Conservation (phyloP, 2,888 invertebrate species). For the Chirona hameri region DNA sequence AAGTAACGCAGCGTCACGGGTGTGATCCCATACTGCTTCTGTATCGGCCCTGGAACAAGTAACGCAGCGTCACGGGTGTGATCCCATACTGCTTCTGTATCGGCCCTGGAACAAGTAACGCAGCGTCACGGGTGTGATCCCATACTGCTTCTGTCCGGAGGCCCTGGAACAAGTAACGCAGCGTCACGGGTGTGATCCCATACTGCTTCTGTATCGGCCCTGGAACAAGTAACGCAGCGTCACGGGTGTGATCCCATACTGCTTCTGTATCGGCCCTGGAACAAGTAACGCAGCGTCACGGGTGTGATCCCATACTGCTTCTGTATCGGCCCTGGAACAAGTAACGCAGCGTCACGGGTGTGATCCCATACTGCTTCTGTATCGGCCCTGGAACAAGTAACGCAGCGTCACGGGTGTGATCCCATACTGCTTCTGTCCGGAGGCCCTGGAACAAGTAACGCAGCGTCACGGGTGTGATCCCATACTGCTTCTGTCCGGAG, state of each 20-base stretch:
- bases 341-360: background rate
- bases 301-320: constrained; percentile 44
- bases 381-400: too few relatives aligned
- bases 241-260: constrained; percentile 44
- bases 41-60: too few relatives aligned
- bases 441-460: too few relatives aligned
- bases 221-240: too few relatives aligned
- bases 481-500: constrained; percentile 44
- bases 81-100: constrained; percentile 44
- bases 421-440: constrained; percentile 44
- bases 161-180: too few relatives aligned
- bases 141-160: constrained; percentile 44
- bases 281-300: background rate
- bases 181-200: background rate
- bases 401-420: background rate
- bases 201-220: constrained; percentile 44
- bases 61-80: background rate
- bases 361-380: constrained; percentile 44
- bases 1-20: background rate
- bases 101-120: too few relatives aligned
- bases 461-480: background rate
- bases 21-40: constrained; percentile 44
- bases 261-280: background rate
- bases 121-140: background rate
- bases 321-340: too few relatives aligned